Percentiles rank a stretch among this genome's conserved stretches.
phyloP scores from a whole-genome alignment of 2,797 vertebrate genomes.

The Rhinophrynus dorsalis region DNA sequence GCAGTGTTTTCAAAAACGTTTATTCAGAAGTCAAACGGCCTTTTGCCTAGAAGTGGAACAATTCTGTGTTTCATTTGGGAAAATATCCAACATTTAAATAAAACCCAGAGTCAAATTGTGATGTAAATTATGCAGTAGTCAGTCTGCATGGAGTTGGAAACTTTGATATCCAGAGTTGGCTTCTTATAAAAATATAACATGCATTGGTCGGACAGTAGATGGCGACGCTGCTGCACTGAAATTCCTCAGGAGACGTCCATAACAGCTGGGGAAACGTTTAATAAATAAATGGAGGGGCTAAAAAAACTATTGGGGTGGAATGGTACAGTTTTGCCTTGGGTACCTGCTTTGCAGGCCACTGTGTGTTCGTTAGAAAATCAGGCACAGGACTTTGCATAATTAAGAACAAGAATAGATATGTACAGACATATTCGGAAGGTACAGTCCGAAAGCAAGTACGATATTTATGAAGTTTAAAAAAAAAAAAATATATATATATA shows the following conservation, averaged over 20 bases:
- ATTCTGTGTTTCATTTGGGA: too few species aligned
- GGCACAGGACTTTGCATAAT: not conserved
- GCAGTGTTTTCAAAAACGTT: too few species aligned
- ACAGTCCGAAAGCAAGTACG: too few species aligned
- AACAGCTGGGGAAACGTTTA: too few species aligned
- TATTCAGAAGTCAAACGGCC: too few species aligned
- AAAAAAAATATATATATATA: too few species aligned
- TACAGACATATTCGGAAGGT: too few species aligned
- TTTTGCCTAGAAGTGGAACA: too few species aligned
- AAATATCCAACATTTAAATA: too few species aligned
- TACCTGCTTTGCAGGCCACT: constrained; percentile 5
- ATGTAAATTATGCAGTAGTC: not conserved
- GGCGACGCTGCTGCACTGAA: constrained; percentile 26
- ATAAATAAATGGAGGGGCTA: constrained; percentile 13
- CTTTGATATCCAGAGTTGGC: not conserved
- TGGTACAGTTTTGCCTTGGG: not conserved
- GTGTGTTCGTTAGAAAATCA: not conserved
- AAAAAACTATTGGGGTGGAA: constrained; percentile 3
- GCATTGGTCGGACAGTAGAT: constrained; percentile 26
- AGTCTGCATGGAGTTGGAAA: too few species aligned
- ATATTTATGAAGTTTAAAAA: too few species aligned
- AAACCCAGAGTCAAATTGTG: too few species aligned
- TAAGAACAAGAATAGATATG: not conserved
- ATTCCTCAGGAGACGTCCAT: not conserved
- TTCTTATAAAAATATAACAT: not conserved